Evolutionary conservation across 2,797 vertebrate species (phyloP).

Genomic region (Trichosurus vulpecula): DNA sequence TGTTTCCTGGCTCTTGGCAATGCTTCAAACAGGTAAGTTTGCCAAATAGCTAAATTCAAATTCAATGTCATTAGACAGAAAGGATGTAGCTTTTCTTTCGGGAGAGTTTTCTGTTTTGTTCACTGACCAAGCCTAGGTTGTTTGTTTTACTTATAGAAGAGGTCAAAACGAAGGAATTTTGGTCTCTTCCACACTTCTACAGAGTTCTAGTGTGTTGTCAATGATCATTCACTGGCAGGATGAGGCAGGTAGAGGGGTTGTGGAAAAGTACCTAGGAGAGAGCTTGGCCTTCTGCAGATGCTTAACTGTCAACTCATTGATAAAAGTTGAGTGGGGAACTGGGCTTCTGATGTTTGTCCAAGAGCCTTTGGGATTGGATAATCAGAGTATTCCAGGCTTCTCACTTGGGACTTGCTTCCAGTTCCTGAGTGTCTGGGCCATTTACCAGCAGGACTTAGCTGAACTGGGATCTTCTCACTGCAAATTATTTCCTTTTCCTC

Average conservation of each 20-base stretch:
- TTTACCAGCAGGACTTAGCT: not conserved
- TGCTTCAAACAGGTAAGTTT: not conserved
- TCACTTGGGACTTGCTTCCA: not conserved
- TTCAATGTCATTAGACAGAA: not conserved
- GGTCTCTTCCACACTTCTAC: not conserved
- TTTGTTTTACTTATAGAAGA: not conserved
- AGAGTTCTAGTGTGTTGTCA: not conserved
- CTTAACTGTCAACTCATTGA: not conserved
- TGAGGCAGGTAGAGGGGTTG: not conserved
- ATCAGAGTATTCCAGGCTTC: not conserved
- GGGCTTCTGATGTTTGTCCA: not conserved
- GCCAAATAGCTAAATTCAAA: not conserved
- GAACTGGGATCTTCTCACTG: not conserved
- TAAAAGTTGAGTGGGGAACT: not conserved
- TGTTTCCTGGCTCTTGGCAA: not conserved
- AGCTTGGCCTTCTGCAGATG: not conserved
- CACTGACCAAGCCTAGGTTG: not conserved
- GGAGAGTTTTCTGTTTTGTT: not conserved
- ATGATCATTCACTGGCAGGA: not conserved
- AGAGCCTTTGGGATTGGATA: not conserved
- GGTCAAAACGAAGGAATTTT: not conserved
- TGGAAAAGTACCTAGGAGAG: not conserved
- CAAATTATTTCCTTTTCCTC: not conserved
- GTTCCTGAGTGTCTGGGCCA: not conserved
- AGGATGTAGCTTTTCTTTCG: not conserved